Conservation (phyloP, 2,113 vertebrate genomes). For the Phycodurus eques region DNA sequence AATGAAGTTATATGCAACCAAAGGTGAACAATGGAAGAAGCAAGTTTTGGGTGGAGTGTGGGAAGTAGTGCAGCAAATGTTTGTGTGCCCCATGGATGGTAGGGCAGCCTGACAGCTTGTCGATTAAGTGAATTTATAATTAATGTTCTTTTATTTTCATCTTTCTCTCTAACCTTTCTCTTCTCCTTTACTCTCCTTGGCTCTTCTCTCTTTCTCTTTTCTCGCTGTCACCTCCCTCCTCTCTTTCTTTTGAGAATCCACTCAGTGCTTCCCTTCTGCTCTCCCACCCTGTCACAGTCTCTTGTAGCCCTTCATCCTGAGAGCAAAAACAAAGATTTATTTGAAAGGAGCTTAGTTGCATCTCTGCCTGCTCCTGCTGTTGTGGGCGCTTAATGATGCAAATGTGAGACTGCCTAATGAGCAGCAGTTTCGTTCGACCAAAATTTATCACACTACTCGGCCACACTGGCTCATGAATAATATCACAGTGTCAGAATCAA, state of each 20-base stretch:
- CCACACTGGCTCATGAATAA: conserved; percentile 68
- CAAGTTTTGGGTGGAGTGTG: conserved; percentile 40
- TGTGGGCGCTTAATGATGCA: conserved; percentile 61
- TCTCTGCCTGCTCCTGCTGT: conserved; percentile 57
- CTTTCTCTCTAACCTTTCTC: conserved; percentile 61
- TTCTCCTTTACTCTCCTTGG: conserved; percentile 34
- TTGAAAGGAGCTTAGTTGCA: conserved; percentile 54
- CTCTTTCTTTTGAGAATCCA: conserved; percentile 22
- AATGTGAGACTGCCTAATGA: conserved; percentile 68
- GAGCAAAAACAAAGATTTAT: conserved; percentile 51
- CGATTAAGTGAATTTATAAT: conserved; percentile 70
- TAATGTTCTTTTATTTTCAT: conserved; percentile 62
- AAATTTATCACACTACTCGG: conserved; percentile 46
- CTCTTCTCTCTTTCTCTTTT: conserved; percentile 22
- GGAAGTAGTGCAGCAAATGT: background rate
- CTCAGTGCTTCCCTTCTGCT: conserved; percentile 5
- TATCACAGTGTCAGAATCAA: conserved; percentile 46
- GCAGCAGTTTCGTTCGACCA: conserved; percentile 49
- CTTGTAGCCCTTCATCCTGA: conserved; percentile 58
- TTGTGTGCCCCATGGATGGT: conserved; percentile 32
- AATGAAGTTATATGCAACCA: conserved; percentile 28
- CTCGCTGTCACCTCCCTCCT: conserved; percentile 29
- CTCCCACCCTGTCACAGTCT: conserved; percentile 47
- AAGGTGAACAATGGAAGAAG: conserved; percentile 33
- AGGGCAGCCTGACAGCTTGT: conserved; percentile 63